phyloP scores from a whole-genome alignment of 2,888 invertebrate genomes.

The Trisateles emortualis region DNA sequence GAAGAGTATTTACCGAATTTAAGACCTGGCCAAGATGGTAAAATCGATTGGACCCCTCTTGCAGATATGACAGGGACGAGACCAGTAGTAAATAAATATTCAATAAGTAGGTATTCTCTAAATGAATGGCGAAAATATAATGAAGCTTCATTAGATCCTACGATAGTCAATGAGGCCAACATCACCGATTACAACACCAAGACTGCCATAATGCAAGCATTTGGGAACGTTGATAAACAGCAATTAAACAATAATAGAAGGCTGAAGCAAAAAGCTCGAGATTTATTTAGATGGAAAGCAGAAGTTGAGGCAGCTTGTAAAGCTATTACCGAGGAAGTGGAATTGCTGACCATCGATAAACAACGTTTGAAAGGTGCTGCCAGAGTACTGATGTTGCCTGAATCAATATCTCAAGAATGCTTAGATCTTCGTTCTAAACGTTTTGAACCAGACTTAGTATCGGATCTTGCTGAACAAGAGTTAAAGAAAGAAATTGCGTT shows the following conservation, averaged over 20 bases:
- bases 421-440: constrained; percentile 90
- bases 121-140: constrained; percentile 91
- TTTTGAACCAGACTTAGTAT: constrained; percentile 90
- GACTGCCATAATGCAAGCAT: constrained; percentile 88
- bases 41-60: constrained; percentile 91
- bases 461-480: constrained; percentile 92
- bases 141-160: constrained; percentile 80
- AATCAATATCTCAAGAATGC: constrained; percentile 92
- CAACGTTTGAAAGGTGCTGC: constrained; percentile 90
- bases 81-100: constrained; percentile 92
- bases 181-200: constrained; percentile 88
- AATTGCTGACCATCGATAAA: constrained; percentile 89
- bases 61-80: constrained; percentile 91
- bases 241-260: constrained; percentile 90
- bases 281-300: constrained; percentile 91
- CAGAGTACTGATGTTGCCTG: constrained; percentile 89
- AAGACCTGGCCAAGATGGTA: constrained; percentile 90
- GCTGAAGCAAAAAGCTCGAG: constrained; percentile 88
- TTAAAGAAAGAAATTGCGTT: constrained; percentile 91
- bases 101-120: constrained; percentile 90
- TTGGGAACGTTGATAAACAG: constrained; percentile 89
- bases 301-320: constrained; percentile 90
- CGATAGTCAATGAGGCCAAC: constrained; percentile 83
- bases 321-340: constrained; percentile 90
- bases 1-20: constrained; percentile 65